Percentiles rank a stretch among this genome's conserved stretches.
Evolutionary conservation across 2,888 invertebrate species (phyloP).

Genomic region (Tetranychus piercei): DNA sequence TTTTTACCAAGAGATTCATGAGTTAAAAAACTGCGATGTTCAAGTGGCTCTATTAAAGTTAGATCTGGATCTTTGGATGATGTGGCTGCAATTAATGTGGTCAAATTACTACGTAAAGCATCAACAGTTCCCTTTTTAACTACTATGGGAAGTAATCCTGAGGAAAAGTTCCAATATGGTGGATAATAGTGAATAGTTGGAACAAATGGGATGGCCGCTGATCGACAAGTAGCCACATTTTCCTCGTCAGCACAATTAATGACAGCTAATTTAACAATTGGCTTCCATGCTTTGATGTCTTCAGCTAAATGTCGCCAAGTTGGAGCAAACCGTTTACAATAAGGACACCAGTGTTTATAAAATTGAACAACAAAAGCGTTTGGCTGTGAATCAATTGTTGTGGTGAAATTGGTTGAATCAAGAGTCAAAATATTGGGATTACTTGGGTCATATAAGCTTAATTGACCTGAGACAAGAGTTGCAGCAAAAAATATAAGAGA

Average conservation of each 20-base stretch:
- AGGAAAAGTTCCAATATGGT: not conserved
- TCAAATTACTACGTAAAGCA: not conserved
- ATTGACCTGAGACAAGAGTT: no score
- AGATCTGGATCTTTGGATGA: not conserved
- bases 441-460: not conserved
- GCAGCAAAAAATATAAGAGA: no score
- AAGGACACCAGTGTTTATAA: constrained; percentile 91
- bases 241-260: constrained; percentile 68
- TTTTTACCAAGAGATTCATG: not conserved
- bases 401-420: not conserved
- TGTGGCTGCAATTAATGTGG: not conserved
- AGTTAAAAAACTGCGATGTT: not conserved
- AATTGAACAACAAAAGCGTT: constrained; percentile 38
- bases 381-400: not conserved
- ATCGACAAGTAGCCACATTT: constrained; percentile 64
- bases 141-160: not conserved
- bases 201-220: not conserved
- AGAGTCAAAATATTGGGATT: not conserved
- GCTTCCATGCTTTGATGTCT: constrained; percentile 51
- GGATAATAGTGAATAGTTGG: not conserved
- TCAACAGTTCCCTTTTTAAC: not conserved
- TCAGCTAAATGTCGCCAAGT: constrained; percentile 60
- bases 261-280: constrained; percentile 52
- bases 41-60: not conserved
- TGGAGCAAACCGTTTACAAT: constrained; percentile 74